These are phyloP conservation scores for Scarus forsteni DNA, from an alignment of 2,797 vertebrate species.

Conservation along the genomic window DNA sequence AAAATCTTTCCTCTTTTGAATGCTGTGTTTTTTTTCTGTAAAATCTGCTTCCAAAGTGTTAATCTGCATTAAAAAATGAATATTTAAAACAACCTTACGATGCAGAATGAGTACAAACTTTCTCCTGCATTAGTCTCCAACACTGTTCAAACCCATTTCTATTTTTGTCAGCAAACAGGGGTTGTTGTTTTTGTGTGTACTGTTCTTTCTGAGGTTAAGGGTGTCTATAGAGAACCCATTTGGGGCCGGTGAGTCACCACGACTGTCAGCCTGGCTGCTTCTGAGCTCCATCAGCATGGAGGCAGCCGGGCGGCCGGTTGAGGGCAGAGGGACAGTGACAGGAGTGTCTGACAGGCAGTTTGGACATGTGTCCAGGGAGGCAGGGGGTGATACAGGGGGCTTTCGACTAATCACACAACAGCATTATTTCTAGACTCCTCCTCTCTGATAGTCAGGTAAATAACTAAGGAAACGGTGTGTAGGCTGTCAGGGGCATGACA, in stretches of 20 bases:
- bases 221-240: slow-evolving; percentile 50
- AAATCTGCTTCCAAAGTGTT: background rate
- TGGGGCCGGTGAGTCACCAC: slow-evolving; percentile 70
- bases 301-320: slow-evolving; percentile 50
- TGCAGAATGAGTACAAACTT: background rate
- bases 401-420: slow-evolving; percentile 28
- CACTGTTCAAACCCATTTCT: slow-evolving; percentile 1
- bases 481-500: background rate
- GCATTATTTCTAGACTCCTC: slow-evolving; percentile 15
- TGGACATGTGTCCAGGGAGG: slow-evolving; percentile 39
- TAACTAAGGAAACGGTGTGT: background rate
- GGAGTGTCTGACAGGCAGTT: slow-evolving; percentile 58
- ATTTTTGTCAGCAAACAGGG: slow-evolving; percentile 13
- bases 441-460: slow-evolving; percentile 20
- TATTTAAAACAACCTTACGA: no score
- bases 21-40: no score
- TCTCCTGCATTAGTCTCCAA: background rate
- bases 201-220: slow-evolving; percentile 46
- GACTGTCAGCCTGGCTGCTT: slow-evolving; percentile 66
- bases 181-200: slow-evolving; percentile 26
- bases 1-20: no score
- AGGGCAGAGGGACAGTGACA: slow-evolving; percentile 55
- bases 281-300: slow-evolving; percentile 59
- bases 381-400: slow-evolving; percentile 19
- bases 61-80: background rate